Conservation (phyloP, 2,797 vertebrate genomes). For the Staurois parvus region DNA sequence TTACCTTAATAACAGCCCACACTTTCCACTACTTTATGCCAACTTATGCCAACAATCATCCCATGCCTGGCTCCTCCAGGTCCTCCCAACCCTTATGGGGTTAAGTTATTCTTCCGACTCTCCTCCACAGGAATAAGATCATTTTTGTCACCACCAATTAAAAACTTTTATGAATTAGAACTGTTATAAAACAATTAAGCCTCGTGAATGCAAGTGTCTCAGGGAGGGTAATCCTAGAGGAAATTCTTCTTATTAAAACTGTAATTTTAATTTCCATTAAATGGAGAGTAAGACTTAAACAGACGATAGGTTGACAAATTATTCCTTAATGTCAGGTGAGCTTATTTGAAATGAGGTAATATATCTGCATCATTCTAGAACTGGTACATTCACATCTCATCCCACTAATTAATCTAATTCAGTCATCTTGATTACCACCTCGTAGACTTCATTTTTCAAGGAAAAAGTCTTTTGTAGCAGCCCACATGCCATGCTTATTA, state of each 20-base stretch:
- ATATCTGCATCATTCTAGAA: constrained; percentile 78
- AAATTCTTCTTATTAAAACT: constrained; percentile 87
- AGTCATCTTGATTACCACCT: constrained; percentile 83
- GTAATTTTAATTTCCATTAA: constrained; percentile 88
- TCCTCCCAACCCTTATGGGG: constrained; percentile 1
- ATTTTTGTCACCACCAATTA: constrained; percentile 85
- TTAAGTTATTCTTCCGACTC: constrained; percentile 69
- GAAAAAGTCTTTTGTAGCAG: constrained; percentile 74
- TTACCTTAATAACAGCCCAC: not conserved
- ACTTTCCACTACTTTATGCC: not conserved
- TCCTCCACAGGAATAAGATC: constrained; percentile 76
- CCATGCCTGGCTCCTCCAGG: not conserved
- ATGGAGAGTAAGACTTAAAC: constrained; percentile 81
- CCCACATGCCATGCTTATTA: constrained; percentile 82
- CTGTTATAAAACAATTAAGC: constrained; percentile 86
- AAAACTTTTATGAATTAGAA: constrained; percentile 83
- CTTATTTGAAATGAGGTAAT: constrained; percentile 83
- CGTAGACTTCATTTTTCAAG: constrained; percentile 78
- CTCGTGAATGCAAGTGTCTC: constrained; percentile 81
- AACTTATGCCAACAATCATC: not conserved
- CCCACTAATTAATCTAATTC: constrained; percentile 85
- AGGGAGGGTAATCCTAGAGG: constrained; percentile 80
- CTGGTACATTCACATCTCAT: constrained; percentile 77
- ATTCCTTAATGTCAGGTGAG: constrained; percentile 86
- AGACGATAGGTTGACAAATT: constrained; percentile 83